Conservation (phyloP, 2,888 invertebrate genomes). For the Pseudoips prasinana region DNA sequence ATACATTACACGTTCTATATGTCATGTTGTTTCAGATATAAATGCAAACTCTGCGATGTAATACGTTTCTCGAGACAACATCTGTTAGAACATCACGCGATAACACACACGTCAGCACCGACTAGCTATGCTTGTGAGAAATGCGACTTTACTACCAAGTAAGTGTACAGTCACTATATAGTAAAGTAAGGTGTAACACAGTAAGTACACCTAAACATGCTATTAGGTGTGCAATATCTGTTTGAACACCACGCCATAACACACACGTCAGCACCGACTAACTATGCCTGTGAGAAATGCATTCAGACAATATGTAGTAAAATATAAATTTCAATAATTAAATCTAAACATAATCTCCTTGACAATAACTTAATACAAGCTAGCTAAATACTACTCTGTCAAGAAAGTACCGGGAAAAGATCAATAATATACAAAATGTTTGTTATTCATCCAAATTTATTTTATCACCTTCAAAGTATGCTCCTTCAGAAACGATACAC, state of each 20-base stretch:
- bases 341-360: no score
- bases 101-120: slow-evolving; percentile 50
- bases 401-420: no score
- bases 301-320: background rate
- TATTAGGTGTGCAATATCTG: no score
- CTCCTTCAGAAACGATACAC: no score
- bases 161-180: slow-evolving; percentile 29
- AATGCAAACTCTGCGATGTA: slow-evolving; percentile 64
- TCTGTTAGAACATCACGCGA: slow-evolving; percentile 62
- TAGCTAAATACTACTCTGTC: no score
- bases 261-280: slow-evolving; percentile 48
- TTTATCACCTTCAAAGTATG: slow-evolving; percentile 44
- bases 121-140: slow-evolving; percentile 52
- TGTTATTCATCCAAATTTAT: no score
- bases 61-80: slow-evolving; percentile 65
- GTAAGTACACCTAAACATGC: no score
- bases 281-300: slow-evolving; percentile 58
- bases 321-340: no score
- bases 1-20: no score
- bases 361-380: no score
- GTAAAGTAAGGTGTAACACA: no score
- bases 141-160: slow-evolving; percentile 63
- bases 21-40: slow-evolving; percentile 61
- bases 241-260: slow-evolving; percentile 61
- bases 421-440: no score